These are phyloP conservation scores for Sphenopsis melanotis DNA, from an alignment of 2,797 vertebrate genomes.

Conservation along the genomic window DNA sequence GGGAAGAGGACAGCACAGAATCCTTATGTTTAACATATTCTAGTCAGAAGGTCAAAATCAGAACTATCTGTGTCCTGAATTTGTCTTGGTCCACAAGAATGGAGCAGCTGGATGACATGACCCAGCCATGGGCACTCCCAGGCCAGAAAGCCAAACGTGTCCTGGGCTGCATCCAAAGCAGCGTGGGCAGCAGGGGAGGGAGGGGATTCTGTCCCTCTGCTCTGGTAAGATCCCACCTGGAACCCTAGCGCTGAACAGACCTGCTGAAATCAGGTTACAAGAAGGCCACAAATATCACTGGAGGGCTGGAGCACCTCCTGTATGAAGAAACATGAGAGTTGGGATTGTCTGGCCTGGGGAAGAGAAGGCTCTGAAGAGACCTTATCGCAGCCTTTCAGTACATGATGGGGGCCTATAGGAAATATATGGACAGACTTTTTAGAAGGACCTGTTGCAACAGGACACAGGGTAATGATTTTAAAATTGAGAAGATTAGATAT, in stretches of 20 bases:
- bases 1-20: background rate
- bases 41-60: background rate
- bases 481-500: background rate
- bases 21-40: background rate
- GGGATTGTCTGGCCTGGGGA: background rate
- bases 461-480: background rate
- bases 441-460: fast-evolving
- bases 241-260: background rate
- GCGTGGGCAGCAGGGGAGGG: background rate
- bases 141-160: background rate
- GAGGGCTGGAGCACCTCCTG: background rate
- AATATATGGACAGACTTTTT: background rate
- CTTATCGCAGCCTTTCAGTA: background rate
- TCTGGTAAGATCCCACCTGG: background rate
- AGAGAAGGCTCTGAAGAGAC: background rate
- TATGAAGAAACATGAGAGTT: background rate
- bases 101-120: background rate
- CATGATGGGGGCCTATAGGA: background rate
- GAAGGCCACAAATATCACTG: background rate
- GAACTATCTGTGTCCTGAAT: background rate
- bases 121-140: background rate
- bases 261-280: background rate
- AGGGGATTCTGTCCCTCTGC: background rate
- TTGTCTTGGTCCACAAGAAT: background rate
- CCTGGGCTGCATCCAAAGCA: background rate